These are phyloP conservation scores for Copidosoma aretas DNA, from an alignment of 2,888 invertebrate genomes.

Conservation along the genomic window DNA sequence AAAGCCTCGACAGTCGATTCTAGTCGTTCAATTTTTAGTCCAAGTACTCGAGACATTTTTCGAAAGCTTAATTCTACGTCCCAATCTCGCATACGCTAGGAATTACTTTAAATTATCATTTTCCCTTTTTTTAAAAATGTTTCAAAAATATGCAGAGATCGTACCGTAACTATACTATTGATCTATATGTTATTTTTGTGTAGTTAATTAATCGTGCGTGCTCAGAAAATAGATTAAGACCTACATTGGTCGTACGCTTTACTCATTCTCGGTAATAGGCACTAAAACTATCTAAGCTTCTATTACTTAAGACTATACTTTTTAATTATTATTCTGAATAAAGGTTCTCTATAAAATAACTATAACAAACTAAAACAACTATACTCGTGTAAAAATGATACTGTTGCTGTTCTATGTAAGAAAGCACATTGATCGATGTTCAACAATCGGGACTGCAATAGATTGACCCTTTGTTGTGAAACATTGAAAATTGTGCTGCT, in stretches of 20 bases:
- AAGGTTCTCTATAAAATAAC: neutral
- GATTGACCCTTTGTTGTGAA: conserved; percentile 27
- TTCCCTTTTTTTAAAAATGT: neutral
- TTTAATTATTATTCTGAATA: neutral
- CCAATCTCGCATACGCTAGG: conserved; percentile 19
- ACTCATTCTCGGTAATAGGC: conserved; percentile 15
- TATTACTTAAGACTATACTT: conserved; percentile 25
- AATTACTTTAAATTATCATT: conserved; percentile 1
- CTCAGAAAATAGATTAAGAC: conserved; percentile 24
- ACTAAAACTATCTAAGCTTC: conserved; percentile 31
- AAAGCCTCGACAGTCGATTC: conserved; percentile 15
- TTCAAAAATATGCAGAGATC: conserved; percentile 20
- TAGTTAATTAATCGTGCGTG: conserved; percentile 28
- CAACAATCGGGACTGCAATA: conserved; percentile 32
- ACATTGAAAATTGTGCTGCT: conserved; percentile 40
- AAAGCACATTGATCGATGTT: conserved; percentile 38
- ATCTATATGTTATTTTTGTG: conserved; percentile 22
- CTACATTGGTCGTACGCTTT: conserved; percentile 10
- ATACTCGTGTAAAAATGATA: conserved; percentile 25
- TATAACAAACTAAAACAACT: conserved; percentile 9
- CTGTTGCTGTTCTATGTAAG: conserved; percentile 15
- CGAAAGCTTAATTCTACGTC: conserved; percentile 11
- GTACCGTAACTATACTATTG: conserved; percentile 20
- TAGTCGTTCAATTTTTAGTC: neutral
- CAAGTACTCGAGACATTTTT: conserved; percentile 12